Conservation (phyloP, 2,113 vertebrate genomes). For the Sylvilagus bachmani region DNA sequence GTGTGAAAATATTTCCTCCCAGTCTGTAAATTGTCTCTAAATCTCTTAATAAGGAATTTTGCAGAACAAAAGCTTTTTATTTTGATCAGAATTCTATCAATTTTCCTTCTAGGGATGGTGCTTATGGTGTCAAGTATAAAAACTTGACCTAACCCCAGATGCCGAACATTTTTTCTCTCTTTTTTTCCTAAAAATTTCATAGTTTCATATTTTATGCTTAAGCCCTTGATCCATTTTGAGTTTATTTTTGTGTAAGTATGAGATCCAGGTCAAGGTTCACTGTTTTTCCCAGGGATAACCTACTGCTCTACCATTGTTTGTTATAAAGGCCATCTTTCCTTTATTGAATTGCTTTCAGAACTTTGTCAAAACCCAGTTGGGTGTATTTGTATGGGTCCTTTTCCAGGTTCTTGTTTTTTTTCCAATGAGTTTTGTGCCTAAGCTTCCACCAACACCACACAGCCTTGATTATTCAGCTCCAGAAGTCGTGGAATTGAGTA, state of each 20-base stretch:
- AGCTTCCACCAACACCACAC: background rate
- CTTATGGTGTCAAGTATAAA: background rate
- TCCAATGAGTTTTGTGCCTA: background rate
- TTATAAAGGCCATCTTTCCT: background rate
- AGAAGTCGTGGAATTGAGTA: background rate
- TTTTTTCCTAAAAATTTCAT: background rate
- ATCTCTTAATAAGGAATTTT: conserved; percentile 20
- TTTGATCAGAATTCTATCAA: conserved; percentile 19
- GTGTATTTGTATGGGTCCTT: background rate
- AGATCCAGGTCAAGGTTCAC: background rate
- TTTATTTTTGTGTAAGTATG: conserved; percentile 30
- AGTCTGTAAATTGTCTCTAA: background rate
- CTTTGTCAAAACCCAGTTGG: background rate
- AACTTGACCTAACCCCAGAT: background rate
- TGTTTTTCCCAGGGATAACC: conserved; percentile 9
- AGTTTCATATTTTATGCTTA: conserved; percentile 29
- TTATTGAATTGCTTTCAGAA: background rate
- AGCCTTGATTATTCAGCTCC: background rate
- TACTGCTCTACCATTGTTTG: background rate
- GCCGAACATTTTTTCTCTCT: background rate
- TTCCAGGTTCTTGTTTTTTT: conserved; percentile 10
- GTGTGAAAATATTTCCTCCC: conserved; percentile 5
- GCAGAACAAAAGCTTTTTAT: background rate
- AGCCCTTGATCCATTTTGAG: background rate
- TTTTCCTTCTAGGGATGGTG: conserved; percentile 1